Percentiles rank a stretch among this genome's conserved stretches.
Conservation (phyloP, 2,888 invertebrate species). For the Heteropelma amictum region DNA sequence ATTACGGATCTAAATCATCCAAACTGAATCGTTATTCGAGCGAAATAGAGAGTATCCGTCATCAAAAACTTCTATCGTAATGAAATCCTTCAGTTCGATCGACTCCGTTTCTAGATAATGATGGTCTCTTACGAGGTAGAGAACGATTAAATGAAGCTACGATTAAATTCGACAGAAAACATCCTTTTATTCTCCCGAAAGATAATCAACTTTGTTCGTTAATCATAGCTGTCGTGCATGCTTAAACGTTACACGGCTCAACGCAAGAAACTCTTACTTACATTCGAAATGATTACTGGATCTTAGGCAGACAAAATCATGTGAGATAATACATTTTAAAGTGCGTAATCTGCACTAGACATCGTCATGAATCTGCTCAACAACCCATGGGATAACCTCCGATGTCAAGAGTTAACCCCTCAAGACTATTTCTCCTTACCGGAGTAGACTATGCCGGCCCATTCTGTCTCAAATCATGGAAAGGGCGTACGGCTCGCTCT, state of each 20-base stretch:
- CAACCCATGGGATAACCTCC: constrained; percentile 4
- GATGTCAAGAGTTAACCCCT: not conserved
- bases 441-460: constrained; percentile 12
- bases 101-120: not conserved
- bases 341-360: not conserved
- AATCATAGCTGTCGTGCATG: not conserved
- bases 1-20: too few relatives aligned
- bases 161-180: not conserved
- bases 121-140: not conserved
- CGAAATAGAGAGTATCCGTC: too few relatives aligned
- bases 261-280: not conserved
- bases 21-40: too few relatives aligned
- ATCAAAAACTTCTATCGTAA: too few relatives aligned
- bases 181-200: not conserved
- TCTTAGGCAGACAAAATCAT: not conserved
- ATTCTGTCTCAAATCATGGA: not conserved
- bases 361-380: not conserved
- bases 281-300: not conserved
- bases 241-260: not conserved
- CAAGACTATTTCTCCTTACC: not conserved
- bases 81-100: too few relatives aligned
- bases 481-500: not conserved
- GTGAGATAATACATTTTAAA: not conserved
- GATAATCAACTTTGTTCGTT: not conserved
- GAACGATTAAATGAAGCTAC: not conserved